Conservation (phyloP, 2,888 invertebrate genomes). For the Azorinus chamasolen region DNA sequence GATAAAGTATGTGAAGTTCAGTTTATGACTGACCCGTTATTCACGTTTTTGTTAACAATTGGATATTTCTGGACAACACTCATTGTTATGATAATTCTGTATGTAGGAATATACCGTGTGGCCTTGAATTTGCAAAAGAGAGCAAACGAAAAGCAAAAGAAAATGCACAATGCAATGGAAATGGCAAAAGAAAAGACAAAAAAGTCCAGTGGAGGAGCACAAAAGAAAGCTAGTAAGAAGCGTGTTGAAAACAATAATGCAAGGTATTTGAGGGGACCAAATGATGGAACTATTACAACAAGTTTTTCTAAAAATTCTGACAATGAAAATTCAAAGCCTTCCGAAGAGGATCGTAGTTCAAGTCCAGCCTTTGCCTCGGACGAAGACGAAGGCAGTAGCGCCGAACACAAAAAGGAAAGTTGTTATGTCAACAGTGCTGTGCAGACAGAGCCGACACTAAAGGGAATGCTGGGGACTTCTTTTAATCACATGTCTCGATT, state of each 20-base stretch:
- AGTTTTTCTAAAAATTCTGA: conserved; percentile 76
- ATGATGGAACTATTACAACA: conserved; percentile 69
- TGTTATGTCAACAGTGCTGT: conserved; percentile 75
- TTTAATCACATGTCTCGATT: conserved; percentile 70
- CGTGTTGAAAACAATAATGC: conserved; percentile 69
- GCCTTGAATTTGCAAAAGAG: conserved; percentile 99
- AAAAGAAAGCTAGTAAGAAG: conserved; percentile 60
- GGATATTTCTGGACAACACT: conserved; percentile 99
- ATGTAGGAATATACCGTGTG: conserved; percentile 98
- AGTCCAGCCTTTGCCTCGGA: conserved; percentile 97
- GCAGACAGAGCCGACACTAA: conserved; percentile 72
- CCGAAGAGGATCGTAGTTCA: conserved; percentile 93
- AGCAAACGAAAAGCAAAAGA: conserved; percentile 97
- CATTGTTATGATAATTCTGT: conserved; percentile 97
- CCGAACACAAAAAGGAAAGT: conserved; percentile 63
- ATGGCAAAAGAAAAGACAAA: conserved; percentile 83
- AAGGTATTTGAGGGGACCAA: conserved; percentile 55
- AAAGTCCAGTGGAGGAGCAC: conserved; percentile 30
- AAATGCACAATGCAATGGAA: conserved; percentile 87
- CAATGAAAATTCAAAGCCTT: conserved; percentile 64
- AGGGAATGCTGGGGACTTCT: conserved; percentile 70
- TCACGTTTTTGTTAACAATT: conserved; percentile 98
- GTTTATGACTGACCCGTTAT: conserved; percentile 98
- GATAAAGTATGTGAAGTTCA: conserved; percentile 98
- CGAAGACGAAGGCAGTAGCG: conserved; percentile 91